These are phyloP conservation scores for Dynastes grantii DNA, from an alignment of 2,888 invertebrate genomes.

Conservation along the genomic window DNA sequence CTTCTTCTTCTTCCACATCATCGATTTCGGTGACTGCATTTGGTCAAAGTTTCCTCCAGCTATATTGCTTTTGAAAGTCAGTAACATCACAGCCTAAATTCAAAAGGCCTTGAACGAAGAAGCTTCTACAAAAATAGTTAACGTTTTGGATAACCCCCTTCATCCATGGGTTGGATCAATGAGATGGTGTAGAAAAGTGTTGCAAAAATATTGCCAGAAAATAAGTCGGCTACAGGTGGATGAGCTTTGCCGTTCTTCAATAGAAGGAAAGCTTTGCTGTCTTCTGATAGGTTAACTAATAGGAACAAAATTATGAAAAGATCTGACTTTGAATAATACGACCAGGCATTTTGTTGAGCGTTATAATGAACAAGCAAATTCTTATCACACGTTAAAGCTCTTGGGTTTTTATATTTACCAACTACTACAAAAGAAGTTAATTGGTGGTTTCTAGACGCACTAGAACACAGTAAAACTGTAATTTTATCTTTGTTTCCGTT, in stretches of 20 bases:
- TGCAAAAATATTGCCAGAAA: too few species aligned
- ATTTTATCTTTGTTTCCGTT: not conserved
- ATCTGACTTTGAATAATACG: too few species aligned
- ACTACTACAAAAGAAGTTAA: too few species aligned
- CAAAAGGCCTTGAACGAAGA: not conserved
- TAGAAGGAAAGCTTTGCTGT: not conserved
- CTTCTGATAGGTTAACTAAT: not conserved
- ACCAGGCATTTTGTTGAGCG: not conserved
- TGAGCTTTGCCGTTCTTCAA: not conserved
- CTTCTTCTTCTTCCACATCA: too few species aligned
- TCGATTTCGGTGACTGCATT: not conserved
- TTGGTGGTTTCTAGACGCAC: not conserved
- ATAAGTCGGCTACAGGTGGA: not conserved
- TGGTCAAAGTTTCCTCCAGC: not conserved
- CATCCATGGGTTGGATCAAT: slow-evolving; percentile 60
- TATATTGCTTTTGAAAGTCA: not conserved
- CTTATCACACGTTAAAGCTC: not conserved
- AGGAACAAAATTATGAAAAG: not conserved
- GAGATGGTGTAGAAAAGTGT: slow-evolving; percentile 33
- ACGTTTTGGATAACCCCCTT: slow-evolving; percentile 56
- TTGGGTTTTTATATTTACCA: not conserved
- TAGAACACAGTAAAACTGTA: not conserved
- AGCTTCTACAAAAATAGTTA: slow-evolving; percentile 58
- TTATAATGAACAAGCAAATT: slow-evolving; percentile 5
- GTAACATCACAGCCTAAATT: not conserved